These are phyloP conservation scores for Chelmon rostratus DNA, from an alignment of 2,797 vertebrate genomes.

Conservation along the genomic window DNA sequence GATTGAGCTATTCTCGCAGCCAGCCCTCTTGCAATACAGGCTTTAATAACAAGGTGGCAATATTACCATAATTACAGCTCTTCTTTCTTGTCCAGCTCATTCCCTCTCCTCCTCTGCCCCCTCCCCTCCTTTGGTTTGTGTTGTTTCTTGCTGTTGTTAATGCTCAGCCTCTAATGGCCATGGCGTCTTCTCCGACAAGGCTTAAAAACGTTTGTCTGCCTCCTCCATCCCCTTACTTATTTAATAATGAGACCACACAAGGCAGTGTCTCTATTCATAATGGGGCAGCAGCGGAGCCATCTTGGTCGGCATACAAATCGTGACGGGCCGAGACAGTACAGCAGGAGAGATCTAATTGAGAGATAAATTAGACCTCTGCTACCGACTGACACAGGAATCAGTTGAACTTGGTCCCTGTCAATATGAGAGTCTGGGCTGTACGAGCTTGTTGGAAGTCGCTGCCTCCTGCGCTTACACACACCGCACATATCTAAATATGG, in stretches of 20 bases:
- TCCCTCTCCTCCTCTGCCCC: constrained; percentile 35
- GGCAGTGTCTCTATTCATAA: constrained; percentile 88
- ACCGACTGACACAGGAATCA: constrained; percentile 77
- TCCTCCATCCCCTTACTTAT: constrained; percentile 87
- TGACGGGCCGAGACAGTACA: constrained; percentile 69
- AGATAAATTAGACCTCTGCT: constrained; percentile 80
- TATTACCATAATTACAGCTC: constrained; percentile 80
- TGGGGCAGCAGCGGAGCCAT: constrained; percentile 82
- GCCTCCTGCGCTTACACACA: constrained; percentile 45
- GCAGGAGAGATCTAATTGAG: constrained; percentile 82
- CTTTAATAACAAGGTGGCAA: constrained; percentile 81
- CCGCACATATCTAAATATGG: constrained; percentile 66
- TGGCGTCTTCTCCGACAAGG: constrained; percentile 86
- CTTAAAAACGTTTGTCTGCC: constrained; percentile 89
- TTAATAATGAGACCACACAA: constrained; percentile 89
- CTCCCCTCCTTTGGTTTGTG: constrained; percentile 60
- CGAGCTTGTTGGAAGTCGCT: constrained; percentile 56
- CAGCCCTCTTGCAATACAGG: constrained; percentile 70
- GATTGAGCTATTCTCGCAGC: constrained; percentile 39
- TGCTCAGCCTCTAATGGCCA: constrained; percentile 86
- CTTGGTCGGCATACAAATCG: constrained; percentile 79
- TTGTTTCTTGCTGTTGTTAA: constrained; percentile 83
- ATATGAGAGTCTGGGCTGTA: constrained; percentile 55
- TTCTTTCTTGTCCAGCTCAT: constrained; percentile 42
- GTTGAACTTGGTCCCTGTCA: constrained; percentile 74